Base-by-base conservation (phyloP, 1,140 invertebrate species). In the Manduca sexta region DNA sequence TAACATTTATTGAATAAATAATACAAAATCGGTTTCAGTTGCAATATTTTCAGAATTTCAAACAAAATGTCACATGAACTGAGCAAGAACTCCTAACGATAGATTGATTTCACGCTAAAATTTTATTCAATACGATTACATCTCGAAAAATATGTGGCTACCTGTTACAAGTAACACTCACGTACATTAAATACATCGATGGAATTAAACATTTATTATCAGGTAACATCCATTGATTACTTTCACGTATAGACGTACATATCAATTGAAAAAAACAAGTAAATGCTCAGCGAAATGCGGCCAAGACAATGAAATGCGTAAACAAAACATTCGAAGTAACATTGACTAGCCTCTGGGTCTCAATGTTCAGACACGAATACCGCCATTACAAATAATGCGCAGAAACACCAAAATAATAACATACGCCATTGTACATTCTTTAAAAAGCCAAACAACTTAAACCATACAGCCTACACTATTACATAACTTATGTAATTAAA, bases 1-100 rank as follows among this genome's bases (percentile, higher is more conserved):
- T 81, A 84, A 84, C 81, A 84, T 84, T 84, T 84, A 84, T 84
- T 82, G 77, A 84, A 84, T 84, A 84, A 84, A 84, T 84, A 81
- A 84, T 84, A 84, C 79, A 84, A 84, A 84, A 84, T 64, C 77
- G 68, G 76, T 78, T 72, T 75, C 64, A 65, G 58, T 72, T 77
- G 61, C 61, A 73, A 66, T 62, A 58, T 66, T 69, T 74, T 62
- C 61, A 69, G 54, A 67, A 69, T 74, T 66, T 64, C 49, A 66
- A 74, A 81, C 63, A 65, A 48, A 60, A 56, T 56, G 54, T 64
- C 60, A 62, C 56, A 57, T 50, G 37, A 81, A 77, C 71, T 82
- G 81, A 84, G 75, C 77, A 79, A 79, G 67, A 57, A 65, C 63
- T 73, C 52, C 69, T 69, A 71, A 68, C 52, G 58, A 62, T 54